Conservation (phyloP, 1,140 invertebrate genomes). For the Pemphigus obesinymphae region DNA sequence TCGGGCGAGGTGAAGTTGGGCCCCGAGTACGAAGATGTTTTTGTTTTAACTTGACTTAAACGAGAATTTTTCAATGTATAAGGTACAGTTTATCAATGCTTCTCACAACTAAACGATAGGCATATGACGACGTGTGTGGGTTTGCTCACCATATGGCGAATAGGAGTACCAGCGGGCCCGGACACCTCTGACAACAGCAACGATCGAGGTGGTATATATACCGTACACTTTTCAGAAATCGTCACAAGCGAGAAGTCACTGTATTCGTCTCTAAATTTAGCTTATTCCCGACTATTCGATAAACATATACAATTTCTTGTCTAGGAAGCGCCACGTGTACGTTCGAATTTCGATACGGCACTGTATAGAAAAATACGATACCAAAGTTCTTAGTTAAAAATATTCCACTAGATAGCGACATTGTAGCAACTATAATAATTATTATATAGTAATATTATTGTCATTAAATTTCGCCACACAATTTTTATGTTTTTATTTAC, state of each 20-base stretch:
- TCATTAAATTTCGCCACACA: no score
- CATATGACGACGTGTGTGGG: neutral
- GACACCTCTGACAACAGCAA: fast-evolving
- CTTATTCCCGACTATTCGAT: neutral
- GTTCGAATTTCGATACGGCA: neutral
- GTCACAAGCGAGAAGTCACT: neutral
- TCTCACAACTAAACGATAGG: neutral
- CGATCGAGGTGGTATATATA: neutral
- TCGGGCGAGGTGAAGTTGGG: neutral
- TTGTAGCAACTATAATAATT: no score
- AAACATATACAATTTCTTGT: no score
- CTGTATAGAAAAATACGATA: no score
- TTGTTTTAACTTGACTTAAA: neutral
- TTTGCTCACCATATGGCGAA: neutral
- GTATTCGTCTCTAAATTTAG: neutral
- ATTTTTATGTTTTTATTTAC: no score
- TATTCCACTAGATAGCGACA: no score
- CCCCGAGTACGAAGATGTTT: neutral
- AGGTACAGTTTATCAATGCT: neutral
- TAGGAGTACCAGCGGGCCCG: neutral
- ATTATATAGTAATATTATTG: no score
- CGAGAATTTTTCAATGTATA: neutral
- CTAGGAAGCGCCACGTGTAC: neutral
- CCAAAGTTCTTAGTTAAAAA: no score
- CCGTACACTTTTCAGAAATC: fast-evolving